Conservation (phyloP, 35 echinoderm and acorn worm species). For the Anneissia japonica region DNA sequence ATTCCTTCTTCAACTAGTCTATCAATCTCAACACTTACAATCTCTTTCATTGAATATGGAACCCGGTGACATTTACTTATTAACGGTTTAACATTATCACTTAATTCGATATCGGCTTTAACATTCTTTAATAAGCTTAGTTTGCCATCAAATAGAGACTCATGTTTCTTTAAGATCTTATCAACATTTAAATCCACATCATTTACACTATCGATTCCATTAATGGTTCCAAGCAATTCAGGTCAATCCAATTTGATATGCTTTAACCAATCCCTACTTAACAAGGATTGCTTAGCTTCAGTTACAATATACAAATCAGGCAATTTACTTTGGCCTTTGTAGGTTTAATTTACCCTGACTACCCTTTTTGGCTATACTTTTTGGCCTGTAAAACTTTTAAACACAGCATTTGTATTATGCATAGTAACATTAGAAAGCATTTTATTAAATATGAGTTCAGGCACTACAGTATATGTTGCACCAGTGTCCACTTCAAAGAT, state of each 20-base stretch:
- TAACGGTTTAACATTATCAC: neutral
- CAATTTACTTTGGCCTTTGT: constrained; percentile 11
- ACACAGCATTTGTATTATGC: constrained; percentile 1
- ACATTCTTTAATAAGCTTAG: constrained; percentile 17
- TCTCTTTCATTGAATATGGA: constrained; percentile 29
- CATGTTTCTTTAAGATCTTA: constrained; percentile 17
- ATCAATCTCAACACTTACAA: constrained; percentile 17
- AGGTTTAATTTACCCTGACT: constrained; percentile 2
- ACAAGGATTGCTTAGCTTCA: constrained; percentile 15
- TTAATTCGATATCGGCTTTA: constrained; percentile 27
- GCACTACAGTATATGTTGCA: constrained; percentile 12
- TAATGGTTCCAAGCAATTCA: neutral
- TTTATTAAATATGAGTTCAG: constrained; percentile 1
- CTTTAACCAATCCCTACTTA: constrained; percentile 26
- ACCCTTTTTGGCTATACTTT: constrained; percentile 12
- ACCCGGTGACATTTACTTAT: constrained; percentile 21
- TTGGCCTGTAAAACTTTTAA: constrained; percentile 39
- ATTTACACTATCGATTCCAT: neutral
- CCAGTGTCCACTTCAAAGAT: neutral
- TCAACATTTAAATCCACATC: neutral
- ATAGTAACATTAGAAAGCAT: constrained; percentile 21
- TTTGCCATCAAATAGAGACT: constrained; percentile 23
- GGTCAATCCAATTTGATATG: constrained; percentile 13
- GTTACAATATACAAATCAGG: constrained; percentile 15
- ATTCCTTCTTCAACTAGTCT: constrained; percentile 10